These are phyloP conservation scores for Scrobipalpa costella DNA, from an alignment of 2,888 invertebrate species.

Conservation along the genomic window DNA sequence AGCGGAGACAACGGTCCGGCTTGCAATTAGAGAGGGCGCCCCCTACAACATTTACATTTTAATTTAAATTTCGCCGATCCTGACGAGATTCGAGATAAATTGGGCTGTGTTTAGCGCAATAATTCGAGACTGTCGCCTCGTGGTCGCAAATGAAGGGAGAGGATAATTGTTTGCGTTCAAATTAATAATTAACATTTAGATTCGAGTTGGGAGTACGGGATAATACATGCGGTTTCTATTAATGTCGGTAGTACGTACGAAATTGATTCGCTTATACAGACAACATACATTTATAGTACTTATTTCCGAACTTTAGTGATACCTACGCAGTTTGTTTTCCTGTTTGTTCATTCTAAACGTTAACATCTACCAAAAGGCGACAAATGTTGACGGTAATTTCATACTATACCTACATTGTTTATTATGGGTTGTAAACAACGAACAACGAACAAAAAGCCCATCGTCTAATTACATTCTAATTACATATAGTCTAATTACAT, in stretches of 20 bases:
- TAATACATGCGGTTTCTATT: slow-evolving; percentile 14
- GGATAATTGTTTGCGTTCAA: slow-evolving; percentile 72
- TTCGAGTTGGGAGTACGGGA: slow-evolving; percentile 36
- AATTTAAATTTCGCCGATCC: slow-evolving; percentile 77
- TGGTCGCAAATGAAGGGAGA: slow-evolving; percentile 65
- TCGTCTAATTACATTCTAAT: too few species aligned
- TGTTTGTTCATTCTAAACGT: too few species aligned
- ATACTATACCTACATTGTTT: too few species aligned
- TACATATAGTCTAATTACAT: too few species aligned
- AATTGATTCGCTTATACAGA: background rate
- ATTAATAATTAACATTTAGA: slow-evolving; percentile 72
- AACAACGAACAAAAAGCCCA: too few species aligned
- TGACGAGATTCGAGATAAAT: slow-evolving; percentile 78
- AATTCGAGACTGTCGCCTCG: slow-evolving; percentile 66
- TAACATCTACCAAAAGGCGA: too few species aligned
- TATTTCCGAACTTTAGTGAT: too few species aligned
- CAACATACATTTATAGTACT: too few species aligned
- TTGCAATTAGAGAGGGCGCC: slow-evolving; percentile 72
- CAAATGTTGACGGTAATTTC: too few species aligned
- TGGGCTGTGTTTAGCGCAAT: slow-evolving; percentile 74
- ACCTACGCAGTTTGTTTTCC: too few species aligned
- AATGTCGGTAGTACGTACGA: background rate
- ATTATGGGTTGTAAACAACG: too few species aligned
- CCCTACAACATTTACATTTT: slow-evolving; percentile 77
- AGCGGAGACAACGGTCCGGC: slow-evolving; percentile 62